Base-by-base conservation (phyloP, 2,113 vertebrate genomes). In the Trochalopteron elliotii region DNA sequence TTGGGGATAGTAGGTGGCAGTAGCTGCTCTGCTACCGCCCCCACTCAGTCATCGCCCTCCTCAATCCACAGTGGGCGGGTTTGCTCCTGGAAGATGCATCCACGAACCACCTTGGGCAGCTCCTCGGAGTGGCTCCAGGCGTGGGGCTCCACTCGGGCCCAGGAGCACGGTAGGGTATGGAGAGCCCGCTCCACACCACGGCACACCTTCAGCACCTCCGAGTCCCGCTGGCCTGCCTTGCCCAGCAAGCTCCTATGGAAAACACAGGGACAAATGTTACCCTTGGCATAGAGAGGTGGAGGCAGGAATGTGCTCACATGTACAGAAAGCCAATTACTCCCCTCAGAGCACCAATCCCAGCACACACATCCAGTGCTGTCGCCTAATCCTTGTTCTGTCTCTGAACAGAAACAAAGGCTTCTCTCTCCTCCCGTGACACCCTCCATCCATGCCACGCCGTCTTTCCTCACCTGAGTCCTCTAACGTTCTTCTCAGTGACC, bases 71-170 rank as follows among this genome's bases (percentile, higher is more conserved):
- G 96, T 0, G 98, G 97, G 81, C 96, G 97, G 18, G 91, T 94
- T 92, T 98, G 98, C 70, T 98, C 98, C 96, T 98, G 98, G 91
- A 98, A 96, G 91, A 98, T 97, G 67, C 95, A 96, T 28, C 97
- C 87, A 1, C 97, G 98, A 31, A 98, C 97, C 55, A 98, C 97
- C 90, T 98, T 98, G 93, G 97, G 97, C 90, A 98, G 94, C 71
- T 98, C 98, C 74, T 98, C 97, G 0, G 91, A 35, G 0, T 94
- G 97, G 69, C 60, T 85, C 98, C 98, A 98, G 12, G 96, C 39
- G 0, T 96, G 95, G 35, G 97, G 78, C 2, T 97, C 96, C 87
- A 98, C 97, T 0, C 83, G 80, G 39, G 93, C 94, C 97, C 98
- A 98, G 52, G 97, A 98, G 80, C 97, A 98, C 0, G 98, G 98